Base-by-base conservation (phyloP, 2,797 vertebrate genomes). In the Epinephelus coioides region DNA sequence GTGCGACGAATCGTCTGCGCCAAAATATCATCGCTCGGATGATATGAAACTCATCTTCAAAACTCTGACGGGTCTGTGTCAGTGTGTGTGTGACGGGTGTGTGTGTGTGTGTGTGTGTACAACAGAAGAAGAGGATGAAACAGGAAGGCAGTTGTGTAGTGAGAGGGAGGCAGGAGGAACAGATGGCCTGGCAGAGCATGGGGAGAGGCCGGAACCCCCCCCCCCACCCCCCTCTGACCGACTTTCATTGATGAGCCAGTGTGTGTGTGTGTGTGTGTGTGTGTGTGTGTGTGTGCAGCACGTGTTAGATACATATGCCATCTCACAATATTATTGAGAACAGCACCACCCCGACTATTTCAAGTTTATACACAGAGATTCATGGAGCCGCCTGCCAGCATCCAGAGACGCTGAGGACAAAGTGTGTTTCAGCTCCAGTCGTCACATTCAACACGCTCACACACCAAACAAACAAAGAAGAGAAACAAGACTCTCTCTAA, bases 111-210 rank as follows among this genome's bases (percentile, higher is more conserved):
- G 72, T 75, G 76, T 73, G 69, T 51, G 76, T 73, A 47, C 64
- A 78, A 76, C 76, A 86, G 81, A 86, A 79, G 80, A 83, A 2
- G 79, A 76, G 65, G 80, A 91, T 90, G 90, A 88, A 92, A 87
- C 81, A 88, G 91, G 88, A 86, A 89, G 34, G 84, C 87, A 84
- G 91, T 91, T 91, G 89, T 88, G 75, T 79, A 49, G 78, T 89
- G 88, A 85, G 87, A 92, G 80, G 69, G 76, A 84, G 79, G 88
- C 84, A 88, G 80, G 75, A 73, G 72, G 88, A 92, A 91, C 92
- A 93, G 92, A 94, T 94, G 93, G 94, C 74, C 81, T 84, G 89
- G 87, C 86, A 92, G 86, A 92, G 88, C 87, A 87, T 72, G 74
- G 83, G 81, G 84, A 82, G 84, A 89, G 88, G 87, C 82, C 76